Evolutionary conservation across 2,888 invertebrate genomes (phyloP).

Genomic region (Eristalinus aeneus): DNA sequence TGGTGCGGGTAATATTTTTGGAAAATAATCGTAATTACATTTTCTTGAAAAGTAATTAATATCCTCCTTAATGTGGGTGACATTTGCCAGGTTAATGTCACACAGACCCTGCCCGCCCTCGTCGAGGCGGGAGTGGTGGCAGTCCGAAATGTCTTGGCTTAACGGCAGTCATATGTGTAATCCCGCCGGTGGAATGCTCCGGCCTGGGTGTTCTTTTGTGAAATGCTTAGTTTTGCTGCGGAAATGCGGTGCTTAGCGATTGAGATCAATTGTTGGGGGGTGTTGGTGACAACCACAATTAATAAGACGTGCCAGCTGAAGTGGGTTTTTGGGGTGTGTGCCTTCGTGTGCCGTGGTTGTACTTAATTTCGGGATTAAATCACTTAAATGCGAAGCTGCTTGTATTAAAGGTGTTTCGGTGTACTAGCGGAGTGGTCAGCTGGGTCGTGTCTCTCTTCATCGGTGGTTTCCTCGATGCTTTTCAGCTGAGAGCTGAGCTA

Average conservation of each 20-base stretch:
- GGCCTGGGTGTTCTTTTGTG: not conserved
- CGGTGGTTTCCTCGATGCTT: no score
- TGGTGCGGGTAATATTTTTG: conserved; percentile 60
- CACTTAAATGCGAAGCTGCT: not conserved
- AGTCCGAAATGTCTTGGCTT: conserved; percentile 37
- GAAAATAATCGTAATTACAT: conserved; percentile 70
- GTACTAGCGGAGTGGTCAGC: no score
- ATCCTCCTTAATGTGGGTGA: conserved; percentile 64
- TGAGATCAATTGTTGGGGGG: not conserved
- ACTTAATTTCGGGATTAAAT: not conserved
- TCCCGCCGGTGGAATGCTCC: conserved; percentile 10
- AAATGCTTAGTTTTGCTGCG: not conserved
- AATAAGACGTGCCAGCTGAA: conserved; percentile 35
- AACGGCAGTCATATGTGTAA: conserved; percentile 44
- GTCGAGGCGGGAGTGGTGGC: conserved; percentile 20
- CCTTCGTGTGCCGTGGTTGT: not conserved
- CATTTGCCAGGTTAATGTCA: conserved; percentile 69
- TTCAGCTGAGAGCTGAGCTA: no score
- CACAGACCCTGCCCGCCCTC: conserved; percentile 14
- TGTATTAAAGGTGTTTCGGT: not conserved
- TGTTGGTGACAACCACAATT: conserved; percentile 52
- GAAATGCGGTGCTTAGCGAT: conserved; percentile 9
- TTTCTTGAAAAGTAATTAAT: conserved; percentile 68
- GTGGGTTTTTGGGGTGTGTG: not conserved
- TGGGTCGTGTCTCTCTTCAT: no score